Base-by-base conservation (phyloP, 2,113 vertebrate species). In the Rhabdornis inornatus region DNA sequence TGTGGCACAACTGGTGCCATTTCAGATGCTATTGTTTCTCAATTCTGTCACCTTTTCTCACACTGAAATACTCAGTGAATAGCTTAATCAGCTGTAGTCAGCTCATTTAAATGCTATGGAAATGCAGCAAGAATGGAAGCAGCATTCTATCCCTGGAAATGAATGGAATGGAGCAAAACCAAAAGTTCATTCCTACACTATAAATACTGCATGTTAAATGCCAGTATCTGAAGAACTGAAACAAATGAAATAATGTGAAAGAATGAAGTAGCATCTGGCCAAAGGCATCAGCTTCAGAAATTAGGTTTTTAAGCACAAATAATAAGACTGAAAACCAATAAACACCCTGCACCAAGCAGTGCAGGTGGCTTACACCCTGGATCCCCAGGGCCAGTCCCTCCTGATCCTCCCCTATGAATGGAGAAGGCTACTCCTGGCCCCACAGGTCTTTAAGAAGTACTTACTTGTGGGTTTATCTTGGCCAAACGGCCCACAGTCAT, bases 331-430 rank as follows among this genome's bases (percentile, higher is more conserved):
- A 69, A 87, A 91, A 6, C 21, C 18, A 94, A 42, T 15, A 66
- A 33, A 12, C 31, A 74, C 11, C 7, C 31, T 60, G 37, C 0
- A 2, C 20, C 47, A 74, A 55, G 31, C 1, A 5, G 28, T 7
- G 4, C 8, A 37, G 31, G 37, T 53, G 42, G 31, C 40, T 66
- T 33, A 21, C 8, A 31, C 5, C 31, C 40, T 15, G 0, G 1
- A 11, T 69, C 8, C 60, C 69, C n/a, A 11, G 20, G 39, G 31
- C 28, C 75, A 15, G 59, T 20, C n/a, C 23, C 39, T 79, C 60
- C 44, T 31, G 4, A 64, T 44, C 68, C 23, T 15, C 28, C 27
- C 23, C 18, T 33, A 13, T 0, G 0, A 18, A 1, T 52, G 75
- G 71, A 52, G 24, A 39, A 76, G 21, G 50, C 59, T 40, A 11